A percentile compares a stretch with the other conserved stretches of the same genome.
Evolutionary conservation across 2,113 vertebrate genomes (phyloP).

Genomic region (Percina caprodes): DNA sequence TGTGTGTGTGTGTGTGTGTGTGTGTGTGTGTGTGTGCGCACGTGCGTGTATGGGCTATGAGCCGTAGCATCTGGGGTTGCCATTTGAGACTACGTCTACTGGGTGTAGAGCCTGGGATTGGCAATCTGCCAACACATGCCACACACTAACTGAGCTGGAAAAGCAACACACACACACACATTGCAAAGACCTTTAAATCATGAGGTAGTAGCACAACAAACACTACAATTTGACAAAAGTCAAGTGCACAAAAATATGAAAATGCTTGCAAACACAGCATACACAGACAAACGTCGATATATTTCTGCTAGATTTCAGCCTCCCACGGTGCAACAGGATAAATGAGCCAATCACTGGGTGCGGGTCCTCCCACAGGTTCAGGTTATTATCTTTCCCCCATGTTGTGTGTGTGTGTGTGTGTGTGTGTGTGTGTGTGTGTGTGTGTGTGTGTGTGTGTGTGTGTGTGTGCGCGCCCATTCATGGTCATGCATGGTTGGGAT

Average conservation of each 20-base stretch:
- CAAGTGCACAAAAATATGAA: conserved; percentile 17
- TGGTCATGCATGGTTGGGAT: conserved; percentile 26
- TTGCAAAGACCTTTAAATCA: conserved; percentile 58
- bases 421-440: background rate
- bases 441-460: background rate
- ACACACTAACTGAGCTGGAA: conserved; percentile 58
- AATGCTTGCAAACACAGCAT: background rate
- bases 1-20: background rate
- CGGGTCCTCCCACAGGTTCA: conserved; percentile 46
- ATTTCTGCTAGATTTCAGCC: conserved; percentile 15
- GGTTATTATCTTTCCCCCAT: conserved; percentile 49
- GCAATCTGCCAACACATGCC: conserved; percentile 61
- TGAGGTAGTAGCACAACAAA: conserved; percentile 21
- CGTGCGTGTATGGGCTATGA: conserved; percentile 38
- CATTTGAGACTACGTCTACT: conserved; percentile 62
- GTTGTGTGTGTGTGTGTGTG: background rate
- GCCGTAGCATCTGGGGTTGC: conserved; percentile 55
- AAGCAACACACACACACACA: conserved; percentile 39
- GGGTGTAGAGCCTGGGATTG: conserved; percentile 49
- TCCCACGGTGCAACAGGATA: conserved; percentile 54
- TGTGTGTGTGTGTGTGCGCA: background rate
- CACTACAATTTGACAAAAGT: conserved; percentile 37
- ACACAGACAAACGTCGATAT: background rate
- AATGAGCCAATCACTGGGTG: conserved; percentile 53
- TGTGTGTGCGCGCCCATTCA: background rate